phyloP scores from a whole-genome alignment of 1,140 invertebrate species.

The Trachymyrmex cornetzi region DNA sequence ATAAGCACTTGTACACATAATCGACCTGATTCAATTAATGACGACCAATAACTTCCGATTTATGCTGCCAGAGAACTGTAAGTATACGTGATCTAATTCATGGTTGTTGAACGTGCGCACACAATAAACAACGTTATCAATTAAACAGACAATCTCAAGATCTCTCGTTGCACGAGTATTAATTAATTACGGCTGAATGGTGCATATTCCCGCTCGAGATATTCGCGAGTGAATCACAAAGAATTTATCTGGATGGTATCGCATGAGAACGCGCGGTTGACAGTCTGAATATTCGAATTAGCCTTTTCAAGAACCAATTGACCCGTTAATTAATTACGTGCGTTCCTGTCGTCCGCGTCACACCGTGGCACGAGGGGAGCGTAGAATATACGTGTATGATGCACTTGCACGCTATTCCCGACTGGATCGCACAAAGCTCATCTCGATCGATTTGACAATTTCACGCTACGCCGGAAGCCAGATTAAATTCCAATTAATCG shows the following conservation, averaged over 20 bases:
- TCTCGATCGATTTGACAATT: conserved; percentile 60
- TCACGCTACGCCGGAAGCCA: conserved; percentile 49
- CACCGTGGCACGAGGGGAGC: not conserved
- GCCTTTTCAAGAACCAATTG: conserved; percentile 63
- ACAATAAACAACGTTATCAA: conserved; percentile 30
- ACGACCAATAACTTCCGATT: conserved; percentile 12
- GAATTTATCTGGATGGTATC: conserved; percentile 44
- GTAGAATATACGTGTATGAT: conserved; percentile 20
- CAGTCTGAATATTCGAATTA: conserved; percentile 57
- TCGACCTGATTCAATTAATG: conserved; percentile 5
- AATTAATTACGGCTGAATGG: conserved; percentile 50
- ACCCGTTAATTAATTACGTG: conserved; percentile 60
- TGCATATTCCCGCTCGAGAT: not conserved
- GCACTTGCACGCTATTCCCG: conserved; percentile 40
- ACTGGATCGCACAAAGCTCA: conserved; percentile 55
- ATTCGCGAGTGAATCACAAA: conserved; percentile 43
- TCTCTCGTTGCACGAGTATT: conserved; percentile 12
- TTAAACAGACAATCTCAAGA: conserved; percentile 38
- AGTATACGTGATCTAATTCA: conserved; percentile 17
- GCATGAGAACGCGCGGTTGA: conserved; percentile 48
- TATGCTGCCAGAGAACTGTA: not conserved
- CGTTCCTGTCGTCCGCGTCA: conserved; percentile 33
- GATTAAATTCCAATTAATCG: conserved; percentile 56
- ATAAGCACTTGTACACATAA: not conserved
- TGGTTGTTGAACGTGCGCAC: not conserved